Evolutionary conservation across 2,888 invertebrate species (phyloP).

Genomic region (Eueremaeus valkanovi): DNA sequence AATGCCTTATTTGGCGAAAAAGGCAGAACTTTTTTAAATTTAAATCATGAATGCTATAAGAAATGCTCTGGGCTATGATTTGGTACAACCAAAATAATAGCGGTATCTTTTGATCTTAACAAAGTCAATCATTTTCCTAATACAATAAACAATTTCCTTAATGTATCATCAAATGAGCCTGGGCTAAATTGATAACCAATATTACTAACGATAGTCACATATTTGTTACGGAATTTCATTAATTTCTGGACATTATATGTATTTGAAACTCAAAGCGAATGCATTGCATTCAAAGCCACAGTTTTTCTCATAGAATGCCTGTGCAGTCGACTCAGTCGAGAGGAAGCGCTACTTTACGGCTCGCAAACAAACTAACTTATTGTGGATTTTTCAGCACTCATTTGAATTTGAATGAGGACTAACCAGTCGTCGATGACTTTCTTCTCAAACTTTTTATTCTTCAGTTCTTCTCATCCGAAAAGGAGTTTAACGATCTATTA

Average conservation of each 20-base stretch:
- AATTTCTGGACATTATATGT: no score
- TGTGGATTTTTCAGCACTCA: not conserved
- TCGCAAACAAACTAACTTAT: slow-evolving; percentile 18
- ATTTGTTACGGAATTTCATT: slow-evolving; percentile 22
- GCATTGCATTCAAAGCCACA: not conserved
- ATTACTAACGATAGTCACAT: slow-evolving; percentile 8
- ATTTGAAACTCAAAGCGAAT: not conserved
- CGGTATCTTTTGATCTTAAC: slow-evolving; percentile 27
- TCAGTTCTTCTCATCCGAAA: not conserved
- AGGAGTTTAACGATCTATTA: not conserved
- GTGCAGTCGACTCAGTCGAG: not conserved
- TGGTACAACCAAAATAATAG: slow-evolving; percentile 25
- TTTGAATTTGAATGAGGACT: not conserved
- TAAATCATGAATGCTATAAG: slow-evolving; percentile 25
- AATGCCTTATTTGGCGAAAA: slow-evolving; percentile 33
- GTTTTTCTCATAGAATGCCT: no score
- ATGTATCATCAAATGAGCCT: no score
- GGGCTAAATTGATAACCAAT: slow-evolving; percentile 20
- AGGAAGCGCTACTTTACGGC: slow-evolving; percentile 24
- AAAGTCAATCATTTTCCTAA: slow-evolving; percentile 27
- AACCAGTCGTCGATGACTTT: not conserved
- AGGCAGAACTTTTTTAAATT: slow-evolving; percentile 26
- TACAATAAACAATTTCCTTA: slow-evolving; percentile 33
- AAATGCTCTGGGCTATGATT: slow-evolving; percentile 16
- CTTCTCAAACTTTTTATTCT: no score